These are phyloP conservation scores for Bombus pyrosoma DNA, from an alignment of 1,140 invertebrate species.

Conservation along the genomic window DNA sequence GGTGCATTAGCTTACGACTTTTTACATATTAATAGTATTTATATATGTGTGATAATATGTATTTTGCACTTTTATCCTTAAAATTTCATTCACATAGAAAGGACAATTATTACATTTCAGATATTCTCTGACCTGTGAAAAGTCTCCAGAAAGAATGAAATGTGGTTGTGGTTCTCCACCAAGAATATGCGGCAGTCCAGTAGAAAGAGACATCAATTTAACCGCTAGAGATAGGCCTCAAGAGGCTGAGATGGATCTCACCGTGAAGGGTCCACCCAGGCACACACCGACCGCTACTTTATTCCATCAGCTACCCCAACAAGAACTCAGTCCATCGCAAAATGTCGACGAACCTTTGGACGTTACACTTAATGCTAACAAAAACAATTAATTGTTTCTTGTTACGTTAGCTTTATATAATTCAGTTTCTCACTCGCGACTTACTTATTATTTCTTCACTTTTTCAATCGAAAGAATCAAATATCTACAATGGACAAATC, in stretches of 20 bases:
- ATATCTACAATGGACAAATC: not conserved
- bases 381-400: slow-evolving; percentile 69
- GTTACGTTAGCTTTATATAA: not conserved
- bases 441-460: not conserved
- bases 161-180: slow-evolving; percentile 79
- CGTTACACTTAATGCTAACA: slow-evolving; percentile 77
- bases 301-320: slow-evolving; percentile 74
- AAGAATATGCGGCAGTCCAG: slow-evolving; percentile 73
- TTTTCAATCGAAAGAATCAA: not conserved
- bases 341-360: slow-evolving; percentile 79
- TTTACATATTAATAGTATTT: too few relatives aligned
- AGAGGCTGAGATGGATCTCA: slow-evolving; percentile 80
- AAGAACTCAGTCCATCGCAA: slow-evolving; percentile 73
- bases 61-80: not conserved
- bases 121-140: slow-evolving; percentile 76
- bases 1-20: too few relatives aligned
- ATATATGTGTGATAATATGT: too few relatives aligned
- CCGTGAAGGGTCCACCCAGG: slow-evolving; percentile 75
- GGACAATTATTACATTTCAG: slow-evolving; percentile 57
- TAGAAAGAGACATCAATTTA: slow-evolving; percentile 68
- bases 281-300: slow-evolving; percentile 72
- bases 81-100: not conserved
- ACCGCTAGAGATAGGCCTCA: slow-evolving; percentile 75
- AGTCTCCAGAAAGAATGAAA: slow-evolving; percentile 77
- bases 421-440: not conserved